Evolutionary conservation across 1,140 invertebrate genomes (phyloP).

Genomic region (Rhynchophorus ferrugineus): DNA sequence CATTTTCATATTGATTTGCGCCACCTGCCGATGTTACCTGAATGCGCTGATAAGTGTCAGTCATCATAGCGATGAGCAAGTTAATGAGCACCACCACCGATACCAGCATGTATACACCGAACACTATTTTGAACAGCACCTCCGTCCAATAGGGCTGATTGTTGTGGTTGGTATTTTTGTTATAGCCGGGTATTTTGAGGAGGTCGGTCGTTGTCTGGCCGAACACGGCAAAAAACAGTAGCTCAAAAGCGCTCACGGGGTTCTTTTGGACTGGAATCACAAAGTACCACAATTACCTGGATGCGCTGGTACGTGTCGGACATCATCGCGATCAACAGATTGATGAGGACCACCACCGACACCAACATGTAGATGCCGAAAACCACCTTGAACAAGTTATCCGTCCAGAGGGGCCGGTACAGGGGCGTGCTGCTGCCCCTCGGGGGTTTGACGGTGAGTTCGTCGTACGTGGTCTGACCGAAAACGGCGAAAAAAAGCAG

Average conservation of each 20-base stretch:
- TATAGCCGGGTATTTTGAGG: constrained; percentile 50
- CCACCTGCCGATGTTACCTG: constrained; percentile 54
- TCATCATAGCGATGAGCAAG: constrained; percentile 99
- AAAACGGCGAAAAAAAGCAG: constrained; percentile 97
- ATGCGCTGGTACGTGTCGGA: constrained; percentile 98
- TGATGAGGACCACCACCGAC: constrained; percentile 94
- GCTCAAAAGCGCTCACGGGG: constrained; percentile 80
- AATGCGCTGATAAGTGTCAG: constrained; percentile 98
- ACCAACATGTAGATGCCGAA: constrained; percentile 97
- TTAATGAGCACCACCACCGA: constrained; percentile 98
- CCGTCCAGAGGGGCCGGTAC: constrained; percentile 61
- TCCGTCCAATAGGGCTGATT: constrained; percentile 67
- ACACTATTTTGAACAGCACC: constrained; percentile 72
- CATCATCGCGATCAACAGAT: constrained; percentile 99
- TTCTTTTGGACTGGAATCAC: constrained; percentile 78
- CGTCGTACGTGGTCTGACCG: constrained; percentile 86
- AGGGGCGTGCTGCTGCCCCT: constrained; percentile 12
- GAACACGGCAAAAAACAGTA: constrained; percentile 98
- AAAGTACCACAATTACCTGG: constrained; percentile 60
- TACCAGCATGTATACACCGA: constrained; percentile 95
- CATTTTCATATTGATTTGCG: neutral
- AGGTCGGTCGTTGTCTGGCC: constrained; percentile 87
- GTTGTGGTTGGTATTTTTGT: constrained; percentile 41
- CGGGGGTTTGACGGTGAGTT: constrained; percentile 58
- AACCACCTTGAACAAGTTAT: constrained; percentile 74